A percentile compares a stretch with the other conserved stretches of the same genome.
Evolutionary conservation across 2,797 vertebrate species (phyloP).

Genomic region (Falco berigora): DNA sequence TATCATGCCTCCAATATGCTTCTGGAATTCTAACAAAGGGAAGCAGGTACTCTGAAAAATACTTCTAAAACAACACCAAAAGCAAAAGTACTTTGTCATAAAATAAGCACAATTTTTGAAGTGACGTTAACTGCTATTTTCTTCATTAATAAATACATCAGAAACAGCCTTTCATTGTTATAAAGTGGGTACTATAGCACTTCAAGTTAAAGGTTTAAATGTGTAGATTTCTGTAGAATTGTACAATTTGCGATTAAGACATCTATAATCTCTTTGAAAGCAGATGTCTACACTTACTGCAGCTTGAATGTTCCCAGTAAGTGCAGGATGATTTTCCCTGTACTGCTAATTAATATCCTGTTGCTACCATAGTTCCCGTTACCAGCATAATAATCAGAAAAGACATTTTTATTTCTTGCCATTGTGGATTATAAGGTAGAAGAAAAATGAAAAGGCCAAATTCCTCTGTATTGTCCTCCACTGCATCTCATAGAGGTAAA

Average conservation of each 20-base stretch:
- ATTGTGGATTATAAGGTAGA: background rate
- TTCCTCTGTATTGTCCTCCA: background rate
- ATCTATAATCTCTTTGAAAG: background rate
- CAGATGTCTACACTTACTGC: background rate
- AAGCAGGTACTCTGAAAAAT: background rate
- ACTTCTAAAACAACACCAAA: background rate
- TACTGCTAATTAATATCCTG: slow-evolving; percentile 13
- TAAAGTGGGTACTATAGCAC: background rate
- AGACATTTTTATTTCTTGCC: background rate
- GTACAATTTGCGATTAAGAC: background rate
- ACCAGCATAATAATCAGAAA: background rate
- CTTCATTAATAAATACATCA: background rate
- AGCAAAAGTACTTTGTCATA: background rate
- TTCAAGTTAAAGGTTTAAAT: background rate
- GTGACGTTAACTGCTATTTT: background rate
- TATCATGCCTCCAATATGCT: background rate
- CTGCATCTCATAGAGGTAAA: background rate
- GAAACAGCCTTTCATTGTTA: background rate
- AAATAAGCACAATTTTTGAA: background rate
- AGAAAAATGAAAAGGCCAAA: background rate
- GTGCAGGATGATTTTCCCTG: background rate
- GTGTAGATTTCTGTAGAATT: background rate
- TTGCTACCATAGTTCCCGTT: background rate
- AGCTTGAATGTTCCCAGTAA: background rate
- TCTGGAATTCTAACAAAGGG: background rate